A percentile compares a stretch with the other conserved stretches of the same genome.
These are phyloP conservation scores for Allophyes oxyacanthae DNA, from an alignment of 2,888 invertebrate species.

Conservation along the genomic window DNA sequence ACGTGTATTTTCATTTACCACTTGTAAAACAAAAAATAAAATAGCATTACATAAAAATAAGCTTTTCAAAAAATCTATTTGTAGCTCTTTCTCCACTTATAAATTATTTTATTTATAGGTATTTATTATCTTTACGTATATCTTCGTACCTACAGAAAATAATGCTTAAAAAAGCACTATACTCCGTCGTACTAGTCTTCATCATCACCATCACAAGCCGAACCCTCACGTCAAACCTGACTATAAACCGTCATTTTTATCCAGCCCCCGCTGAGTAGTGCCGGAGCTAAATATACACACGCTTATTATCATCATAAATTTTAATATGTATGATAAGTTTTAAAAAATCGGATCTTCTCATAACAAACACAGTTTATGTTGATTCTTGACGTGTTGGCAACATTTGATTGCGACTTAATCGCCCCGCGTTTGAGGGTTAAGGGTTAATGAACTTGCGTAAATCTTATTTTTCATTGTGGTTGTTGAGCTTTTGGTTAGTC, in stretches of 20 bases:
- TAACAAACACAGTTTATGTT: slow-evolving; percentile 54
- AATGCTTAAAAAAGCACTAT: too few species aligned
- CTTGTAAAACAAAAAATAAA: too few species aligned
- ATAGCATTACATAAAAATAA: too few species aligned
- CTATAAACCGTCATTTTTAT: slow-evolving; percentile 50
- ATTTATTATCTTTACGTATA: too few species aligned
- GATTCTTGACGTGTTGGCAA: slow-evolving; percentile 52
- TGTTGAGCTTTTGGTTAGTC: slow-evolving; percentile 20
- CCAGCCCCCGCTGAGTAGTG: slow-evolving; percentile 51
- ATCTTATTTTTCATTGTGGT: slow-evolving; percentile 20
- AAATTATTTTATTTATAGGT: background rate
- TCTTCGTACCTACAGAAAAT: too few species aligned
- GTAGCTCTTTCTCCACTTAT: background rate
- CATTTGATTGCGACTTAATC: slow-evolving; percentile 57
- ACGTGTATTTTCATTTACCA: too few species aligned
- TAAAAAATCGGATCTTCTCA: slow-evolving; percentile 47
- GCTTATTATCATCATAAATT: slow-evolving; percentile 53
- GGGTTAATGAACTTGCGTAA: slow-evolving; percentile 49
- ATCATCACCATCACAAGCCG: slow-evolving; percentile 25
- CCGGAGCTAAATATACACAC: slow-evolving; percentile 44
- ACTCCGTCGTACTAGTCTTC: slow-evolving; percentile 11
- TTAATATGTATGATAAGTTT: slow-evolving; percentile 49
- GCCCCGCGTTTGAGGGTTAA: slow-evolving; percentile 47
- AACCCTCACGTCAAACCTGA: slow-evolving; percentile 24
- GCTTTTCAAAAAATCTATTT: too few species aligned